These are phyloP conservation scores for Notodonta ziczac DNA, from an alignment of 2,888 invertebrate genomes.

Conservation along the genomic window DNA sequence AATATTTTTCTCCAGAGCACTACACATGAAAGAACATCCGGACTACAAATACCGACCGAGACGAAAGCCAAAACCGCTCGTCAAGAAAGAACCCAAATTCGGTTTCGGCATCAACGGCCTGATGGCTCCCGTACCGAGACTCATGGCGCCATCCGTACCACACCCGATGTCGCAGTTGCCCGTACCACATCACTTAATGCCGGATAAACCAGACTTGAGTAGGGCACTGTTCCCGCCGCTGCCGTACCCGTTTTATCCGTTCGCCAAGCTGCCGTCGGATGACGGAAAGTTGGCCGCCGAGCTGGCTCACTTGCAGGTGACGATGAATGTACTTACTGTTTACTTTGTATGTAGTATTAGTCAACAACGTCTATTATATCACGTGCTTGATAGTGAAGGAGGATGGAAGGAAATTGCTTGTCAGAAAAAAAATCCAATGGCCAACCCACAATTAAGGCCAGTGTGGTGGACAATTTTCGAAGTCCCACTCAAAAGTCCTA, in stretches of 20 bases:
- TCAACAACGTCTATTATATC: too few relatives aligned
- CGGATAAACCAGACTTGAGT: slow-evolving; percentile 87
- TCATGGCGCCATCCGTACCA: slow-evolving; percentile 70
- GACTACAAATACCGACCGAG: slow-evolving; percentile 96
- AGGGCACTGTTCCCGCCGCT: slow-evolving; percentile 88
- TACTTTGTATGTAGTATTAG: not conserved
- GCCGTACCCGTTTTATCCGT: slow-evolving; percentile 89
- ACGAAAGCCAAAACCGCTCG: slow-evolving; percentile 93
- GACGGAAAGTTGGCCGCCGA: slow-evolving; percentile 87
- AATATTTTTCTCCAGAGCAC: slow-evolving; percentile 85
- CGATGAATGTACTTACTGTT: slow-evolving; percentile 14
- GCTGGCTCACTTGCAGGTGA: slow-evolving; percentile 86
- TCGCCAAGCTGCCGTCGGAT: slow-evolving; percentile 83
- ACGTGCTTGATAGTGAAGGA: too few relatives aligned
- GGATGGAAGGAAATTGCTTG: too few relatives aligned
- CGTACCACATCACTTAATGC: slow-evolving; percentile 79
- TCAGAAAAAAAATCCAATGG: too few relatives aligned
- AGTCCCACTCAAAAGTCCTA: too few relatives aligned
- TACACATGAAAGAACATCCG: slow-evolving; percentile 97
- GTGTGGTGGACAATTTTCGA: too few relatives aligned
- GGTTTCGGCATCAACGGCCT: slow-evolving; percentile 88
- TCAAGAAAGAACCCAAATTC: slow-evolving; percentile 92
- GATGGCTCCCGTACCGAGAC: slow-evolving; percentile 84
- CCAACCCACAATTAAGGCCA: too few relatives aligned
- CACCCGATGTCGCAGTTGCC: slow-evolving; percentile 76